A percentile compares a stretch with the other conserved stretches of the same genome.
Conservation (phyloP, 2,888 invertebrate species). For the Hypselothyrea guttata region DNA sequence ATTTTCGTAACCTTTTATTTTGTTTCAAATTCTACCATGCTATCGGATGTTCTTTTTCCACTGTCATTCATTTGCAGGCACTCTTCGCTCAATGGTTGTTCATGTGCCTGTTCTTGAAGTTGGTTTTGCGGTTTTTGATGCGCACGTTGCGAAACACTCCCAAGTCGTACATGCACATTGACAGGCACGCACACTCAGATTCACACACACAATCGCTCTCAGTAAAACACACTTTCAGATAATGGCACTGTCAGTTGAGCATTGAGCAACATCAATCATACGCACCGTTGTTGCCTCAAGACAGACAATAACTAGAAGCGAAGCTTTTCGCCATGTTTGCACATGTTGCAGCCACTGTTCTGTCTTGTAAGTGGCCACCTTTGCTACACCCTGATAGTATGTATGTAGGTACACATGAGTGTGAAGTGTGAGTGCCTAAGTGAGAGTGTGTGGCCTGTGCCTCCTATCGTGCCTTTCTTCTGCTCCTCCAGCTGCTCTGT, state of each 20-base stretch:
- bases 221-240: conserved; percentile 34
- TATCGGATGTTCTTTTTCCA: conserved; percentile 5
- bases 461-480: too few relatives aligned
- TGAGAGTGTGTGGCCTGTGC: conserved; percentile 26
- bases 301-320: conserved; percentile 41
- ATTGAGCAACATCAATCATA: conserved; percentile 69
- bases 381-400: conserved; percentile 11
- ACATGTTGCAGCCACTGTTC: conserved; percentile 37
- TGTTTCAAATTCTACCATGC: neutral
- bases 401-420: neutral
- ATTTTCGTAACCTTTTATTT: conserved; percentile 4
- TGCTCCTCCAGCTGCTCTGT: conserved; percentile 30
- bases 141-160: conserved; percentile 27
- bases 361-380: conserved; percentile 42
- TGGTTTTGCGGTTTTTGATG: conserved; percentile 30
- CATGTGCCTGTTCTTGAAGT: neutral
- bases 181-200: neutral
- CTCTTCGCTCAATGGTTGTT: conserved; percentile 14
- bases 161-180: conserved; percentile 18
- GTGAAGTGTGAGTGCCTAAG: neutral
- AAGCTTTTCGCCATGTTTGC: conserved; percentile 18
- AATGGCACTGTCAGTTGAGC: conserved; percentile 61
- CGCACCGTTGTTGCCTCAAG: conserved; percentile 54
- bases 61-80: conserved; percentile 21
- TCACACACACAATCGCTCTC: neutral